Base-by-base conservation (phyloP, 2,797 vertebrate species). In the Diceros bicornis region DNA sequence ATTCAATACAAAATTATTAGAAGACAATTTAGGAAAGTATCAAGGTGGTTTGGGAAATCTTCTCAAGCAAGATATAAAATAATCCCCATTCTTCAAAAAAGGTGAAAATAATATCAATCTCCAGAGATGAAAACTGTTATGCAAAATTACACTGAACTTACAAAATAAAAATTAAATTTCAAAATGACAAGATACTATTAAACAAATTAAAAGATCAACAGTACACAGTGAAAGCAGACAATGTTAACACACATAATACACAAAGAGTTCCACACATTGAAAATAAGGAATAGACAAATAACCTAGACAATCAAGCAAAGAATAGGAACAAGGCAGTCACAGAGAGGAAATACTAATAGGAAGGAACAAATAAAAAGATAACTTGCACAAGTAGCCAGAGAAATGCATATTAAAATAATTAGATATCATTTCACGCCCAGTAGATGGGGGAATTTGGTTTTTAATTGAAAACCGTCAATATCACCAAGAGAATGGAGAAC, bases 91-190 rank as follows among this genome's bases (percentile, higher is more conserved):
- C n/a, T 50, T 62, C 29, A 87, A 78, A 95, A 32, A 32, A 14
- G 29, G 86, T 13, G 47, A 91, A 82, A 96, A 44, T 72, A 8
- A 0, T 16, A 69, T 27, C 14, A 64, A 47, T 18, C 72, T 44
- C 44, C 41, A 69, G 55, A 95, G 85, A 66, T 11, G 5, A 66
- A 77, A 69, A 97, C 0, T 20, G n/a, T 78, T 87, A 71, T n/a
- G 32, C 64, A 84, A 71, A 41, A 92, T 90, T 87, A 92, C 10
- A 11, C 10, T 78, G 34, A 89, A 89, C 1, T 34, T 81, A 88
- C 75, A 74, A 92, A 57, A 92, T 66, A 85, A 89, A 96, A 88
- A 90, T 62, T 86, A 57, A 57, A 89, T 86, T 97, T 93, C 59
- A 89, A 88, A 96, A 52, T 57, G 79, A 95, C 25, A 89, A 81